phyloP scores from a whole-genome alignment of 2,888 invertebrate genomes.

The Euphydryas editha region DNA sequence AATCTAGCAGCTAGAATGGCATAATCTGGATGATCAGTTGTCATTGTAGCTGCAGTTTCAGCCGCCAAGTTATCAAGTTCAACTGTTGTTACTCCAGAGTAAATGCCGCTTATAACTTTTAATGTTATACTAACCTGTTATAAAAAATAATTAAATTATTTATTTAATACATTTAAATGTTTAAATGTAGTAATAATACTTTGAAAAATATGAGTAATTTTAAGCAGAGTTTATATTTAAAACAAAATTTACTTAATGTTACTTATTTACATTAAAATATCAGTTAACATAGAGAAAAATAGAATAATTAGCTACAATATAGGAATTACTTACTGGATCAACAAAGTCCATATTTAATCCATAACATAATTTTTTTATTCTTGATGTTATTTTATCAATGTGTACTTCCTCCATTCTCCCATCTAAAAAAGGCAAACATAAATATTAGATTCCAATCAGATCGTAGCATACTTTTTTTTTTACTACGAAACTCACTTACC shows the following conservation, averaged over 20 bases:
- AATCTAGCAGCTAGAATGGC: slow-evolving; percentile 94
- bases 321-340: slow-evolving; percentile 92
- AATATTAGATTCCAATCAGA: background rate
- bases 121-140: slow-evolving; percentile 90
- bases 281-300: too few relatives aligned
- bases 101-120: slow-evolving; percentile 97
- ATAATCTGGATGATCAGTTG: slow-evolving; percentile 98
- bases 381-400: slow-evolving; percentile 98
- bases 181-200: too few relatives aligned
- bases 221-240: too few relatives aligned
- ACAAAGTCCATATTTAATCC: slow-evolving; percentile 98
- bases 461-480: background rate
- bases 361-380: slow-evolving; percentile 97
- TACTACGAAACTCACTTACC: slow-evolving; percentile 57
- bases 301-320: background rate
- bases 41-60: slow-evolving; percentile 99
- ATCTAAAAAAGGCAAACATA: slow-evolving; percentile 78
- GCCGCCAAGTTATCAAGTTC: slow-evolving; percentile 99
- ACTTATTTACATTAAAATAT: too few relatives aligned
- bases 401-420: slow-evolving; percentile 96
- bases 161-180: too few relatives aligned
- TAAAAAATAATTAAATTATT: too few relatives aligned
- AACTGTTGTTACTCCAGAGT: slow-evolving; percentile 97
- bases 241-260: too few relatives aligned
- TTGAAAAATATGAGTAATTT: too few relatives aligned